phyloP scores from a whole-genome alignment of 35 echinoderm and acorn worm genomes.

The Eucidaris tribuloides region DNA sequence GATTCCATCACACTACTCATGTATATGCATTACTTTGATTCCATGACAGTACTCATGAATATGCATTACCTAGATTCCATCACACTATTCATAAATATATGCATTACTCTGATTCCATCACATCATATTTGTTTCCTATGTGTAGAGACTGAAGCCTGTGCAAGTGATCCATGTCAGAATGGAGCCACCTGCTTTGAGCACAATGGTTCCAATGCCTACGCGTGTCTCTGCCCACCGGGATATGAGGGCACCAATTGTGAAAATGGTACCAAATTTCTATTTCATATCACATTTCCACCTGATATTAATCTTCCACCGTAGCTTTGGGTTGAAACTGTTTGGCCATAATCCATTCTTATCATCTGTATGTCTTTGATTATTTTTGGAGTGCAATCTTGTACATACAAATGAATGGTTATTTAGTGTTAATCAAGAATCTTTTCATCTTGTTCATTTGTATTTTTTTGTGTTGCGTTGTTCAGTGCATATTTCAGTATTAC shows the following conservation, averaged over 20 bases:
- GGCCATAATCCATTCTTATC: too few relatives aligned
- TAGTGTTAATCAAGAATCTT: too few relatives aligned
- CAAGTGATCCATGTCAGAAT: conserved; percentile 7
- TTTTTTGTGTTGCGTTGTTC: too few relatives aligned
- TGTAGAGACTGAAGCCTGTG: conserved; percentile 10
- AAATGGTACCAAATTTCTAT: conserved; percentile 13
- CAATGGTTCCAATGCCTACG: neutral
- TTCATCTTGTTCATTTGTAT: too few relatives aligned
- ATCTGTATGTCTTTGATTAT: too few relatives aligned
- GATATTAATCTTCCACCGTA: too few relatives aligned
- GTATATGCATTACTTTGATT: neutral
- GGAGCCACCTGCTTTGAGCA: conserved; percentile 21
- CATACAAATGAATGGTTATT: too few relatives aligned
- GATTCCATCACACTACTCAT: neutral
- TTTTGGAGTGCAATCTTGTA: too few relatives aligned
- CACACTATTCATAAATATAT: too few relatives aligned
- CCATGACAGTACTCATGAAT: neutral
- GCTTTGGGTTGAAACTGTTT: too few relatives aligned
- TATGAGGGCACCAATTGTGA: conserved; percentile 30
- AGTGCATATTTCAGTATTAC: too few relatives aligned
- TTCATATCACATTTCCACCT: too few relatives aligned
- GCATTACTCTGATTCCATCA: neutral
- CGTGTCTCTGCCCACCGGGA: neutral
- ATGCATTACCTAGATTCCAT: neutral
- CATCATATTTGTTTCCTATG: neutral